Evolutionary conservation across 2,113 vertebrate genomes (phyloP), one percentile per base, ranked within the genome.

Genomic region (Centropus bengalensis): DNA sequence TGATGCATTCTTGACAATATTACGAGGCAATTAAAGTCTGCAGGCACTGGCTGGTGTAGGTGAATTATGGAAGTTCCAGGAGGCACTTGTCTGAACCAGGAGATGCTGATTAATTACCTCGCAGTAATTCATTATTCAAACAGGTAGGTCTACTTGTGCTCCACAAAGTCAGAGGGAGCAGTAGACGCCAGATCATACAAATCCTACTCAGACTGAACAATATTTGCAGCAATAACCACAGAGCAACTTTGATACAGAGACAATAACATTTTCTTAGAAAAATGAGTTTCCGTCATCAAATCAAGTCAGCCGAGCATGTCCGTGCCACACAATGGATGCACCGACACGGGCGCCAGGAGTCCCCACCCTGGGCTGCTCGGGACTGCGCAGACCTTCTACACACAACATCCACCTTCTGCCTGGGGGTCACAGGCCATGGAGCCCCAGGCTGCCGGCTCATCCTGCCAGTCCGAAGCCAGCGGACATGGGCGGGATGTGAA

Each of bases 61-160:
- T 59, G 85, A 96, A 82, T 93, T 85, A 85, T 47, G 28, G 5
- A 78, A 88, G 5, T 88, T 83, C 62, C 52, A 66, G 40, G 22
- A 93, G 58, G n/a, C 45, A 83, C 63, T 6, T 87, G 49, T 77
- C 28, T 93, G 71, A 97, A 89, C 32, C 27, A 64, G n/a, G 23
- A 77, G n/a, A 81, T 71, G 42, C 26, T 94, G 93, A 96, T 91
- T 94, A 91, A 96, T 95, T 95, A 88, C n/a, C 27, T 70, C 66
- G 47, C 60, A 82, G 75, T 89, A 69, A 94, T 47, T 96, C 67
- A 73, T 82, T 68, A 76, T 58, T 54, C 66, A 79, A 24, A 76
- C 32, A 76, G 45, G 42, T 59, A 83, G 64, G 28, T 88, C 47
- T 69, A 51, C 32, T 91, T 83, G 23, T 86, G 18, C 55, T 89